phyloP scores from a whole-genome alignment of 2,113 vertebrate species.

The Osmerus mordax region DNA sequence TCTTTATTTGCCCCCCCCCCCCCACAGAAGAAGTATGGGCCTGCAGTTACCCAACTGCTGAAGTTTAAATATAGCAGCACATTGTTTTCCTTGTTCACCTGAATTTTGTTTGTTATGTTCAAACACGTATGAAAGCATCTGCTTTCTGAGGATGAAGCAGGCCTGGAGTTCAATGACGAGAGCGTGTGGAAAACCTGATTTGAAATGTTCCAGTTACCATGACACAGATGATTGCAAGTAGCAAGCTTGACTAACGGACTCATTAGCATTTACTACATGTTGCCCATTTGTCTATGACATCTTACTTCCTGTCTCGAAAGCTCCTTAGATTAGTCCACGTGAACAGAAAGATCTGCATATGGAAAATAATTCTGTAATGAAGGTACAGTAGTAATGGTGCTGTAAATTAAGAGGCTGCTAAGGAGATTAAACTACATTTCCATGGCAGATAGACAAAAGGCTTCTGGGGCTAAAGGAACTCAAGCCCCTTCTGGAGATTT shows the following conservation, averaged over 20 bases:
- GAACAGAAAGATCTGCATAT: no score
- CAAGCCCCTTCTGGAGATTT: no score
- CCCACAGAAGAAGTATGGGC: background rate
- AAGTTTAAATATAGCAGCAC: slow-evolving; percentile 3
- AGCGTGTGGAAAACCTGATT: background rate
- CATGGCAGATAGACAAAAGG: no score
- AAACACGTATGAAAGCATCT: no score
- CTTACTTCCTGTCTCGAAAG: no score
- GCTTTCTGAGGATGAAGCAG: background rate
- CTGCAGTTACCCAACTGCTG: background rate
- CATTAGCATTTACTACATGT: background rate
- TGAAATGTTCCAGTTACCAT: background rate
- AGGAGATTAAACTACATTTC: no score
- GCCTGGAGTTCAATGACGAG: background rate
- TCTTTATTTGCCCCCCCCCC: background rate
- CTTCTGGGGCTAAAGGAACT: no score
- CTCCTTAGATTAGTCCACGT: no score
- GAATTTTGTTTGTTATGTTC: background rate
- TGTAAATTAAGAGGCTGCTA: no score
- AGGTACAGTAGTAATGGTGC: no score
- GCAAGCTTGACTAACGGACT: slow-evolving; percentile 4
- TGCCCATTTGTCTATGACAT: background rate
- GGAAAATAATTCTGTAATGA: no score
- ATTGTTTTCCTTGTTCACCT: slow-evolving; percentile 3
- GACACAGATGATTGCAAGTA: background rate